Evolutionary conservation across 1,140 invertebrate species (phyloP), one percentile per base, ranked within the genome.

Genomic region (Leptonema lineaticorne): DNA sequence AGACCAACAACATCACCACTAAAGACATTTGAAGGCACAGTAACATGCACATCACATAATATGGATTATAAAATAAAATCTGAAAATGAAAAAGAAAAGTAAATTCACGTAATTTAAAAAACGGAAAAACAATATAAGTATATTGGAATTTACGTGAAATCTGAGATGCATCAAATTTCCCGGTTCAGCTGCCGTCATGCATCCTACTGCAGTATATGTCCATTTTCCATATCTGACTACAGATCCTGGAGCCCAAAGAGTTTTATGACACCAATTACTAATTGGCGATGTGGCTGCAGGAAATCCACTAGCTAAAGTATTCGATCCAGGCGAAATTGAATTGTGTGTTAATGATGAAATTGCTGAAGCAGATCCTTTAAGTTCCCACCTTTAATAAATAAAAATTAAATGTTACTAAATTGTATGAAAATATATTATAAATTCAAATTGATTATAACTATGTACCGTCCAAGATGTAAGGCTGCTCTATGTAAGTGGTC

Each of bases 401-500:
- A 64, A 29, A 18, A 30, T 11, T 22, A 27, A 22, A 24, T 6
- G 3, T 27, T 4, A 53, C 7, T 53, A 59, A 16, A 4, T 59
- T 24, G 16, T 26, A 63, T 63, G 1, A 24, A 46, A 3, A 45
- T 22, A 63, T 45, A 18, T 45, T 6, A 53, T 26, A 24, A 30
- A 33, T 16, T 60, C 37, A 33, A n/a, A 18, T 59, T 33, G 16
- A 59, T 33, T 59, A 62, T 37, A 62, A 7, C 1, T 8, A 62
- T 18, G 28, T 66, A 98, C 69, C 86, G 85, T 8, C 96, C 96
- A 11, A 98, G 84, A 80, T 98, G 96, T 20, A 94, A 78, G 0
- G 95, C 91, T 65, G 93, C 90, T 75, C 91, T 84, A 76, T 98
- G 96, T 30, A 97, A 81, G 14, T 92, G 88, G 81, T 98, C 95